phyloP scores from a whole-genome alignment of 2,113 vertebrate species.

The Neogale vison region DNA sequence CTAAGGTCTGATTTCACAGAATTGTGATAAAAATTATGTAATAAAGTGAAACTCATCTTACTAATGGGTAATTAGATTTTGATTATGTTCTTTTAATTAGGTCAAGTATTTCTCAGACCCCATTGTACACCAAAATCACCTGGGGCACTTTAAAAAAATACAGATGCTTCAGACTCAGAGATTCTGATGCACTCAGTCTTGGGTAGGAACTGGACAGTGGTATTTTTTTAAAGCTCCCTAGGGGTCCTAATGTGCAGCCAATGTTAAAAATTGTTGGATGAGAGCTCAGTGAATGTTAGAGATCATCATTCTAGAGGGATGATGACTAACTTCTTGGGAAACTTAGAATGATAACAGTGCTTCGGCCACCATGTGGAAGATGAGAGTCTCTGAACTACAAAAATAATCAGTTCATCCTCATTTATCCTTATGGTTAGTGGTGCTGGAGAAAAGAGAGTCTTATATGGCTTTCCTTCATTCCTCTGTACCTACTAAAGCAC shows the following conservation, averaged over 20 bases:
- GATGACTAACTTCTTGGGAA: neutral
- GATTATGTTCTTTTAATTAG: neutral
- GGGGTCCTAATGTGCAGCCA: neutral
- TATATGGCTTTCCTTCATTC: neutral
- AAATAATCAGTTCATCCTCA: neutral
- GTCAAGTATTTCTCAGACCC: neutral
- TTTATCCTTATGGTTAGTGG: too few relatives aligned
- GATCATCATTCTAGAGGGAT: neutral
- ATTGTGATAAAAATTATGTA: neutral
- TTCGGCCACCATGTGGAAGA: neutral
- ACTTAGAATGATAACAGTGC: neutral
- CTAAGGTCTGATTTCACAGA: neutral
- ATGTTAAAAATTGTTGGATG: neutral
- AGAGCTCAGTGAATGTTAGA: neutral
- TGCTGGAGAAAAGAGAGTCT: neutral
- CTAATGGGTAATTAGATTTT: neutral
- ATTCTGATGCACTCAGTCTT: neutral
- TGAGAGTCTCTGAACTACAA: neutral
- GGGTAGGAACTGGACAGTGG: neutral
- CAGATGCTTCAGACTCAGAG: neutral
- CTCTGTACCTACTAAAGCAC: neutral
- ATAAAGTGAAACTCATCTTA: neutral
- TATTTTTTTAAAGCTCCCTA: neutral
- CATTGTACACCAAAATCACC: neutral
- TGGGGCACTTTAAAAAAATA: neutral